Evolutionary conservation across 2,888 invertebrate genomes (phyloP), one percentile per base, ranked within the genome.

Genomic region (Dexiosoma caninum): DNA sequence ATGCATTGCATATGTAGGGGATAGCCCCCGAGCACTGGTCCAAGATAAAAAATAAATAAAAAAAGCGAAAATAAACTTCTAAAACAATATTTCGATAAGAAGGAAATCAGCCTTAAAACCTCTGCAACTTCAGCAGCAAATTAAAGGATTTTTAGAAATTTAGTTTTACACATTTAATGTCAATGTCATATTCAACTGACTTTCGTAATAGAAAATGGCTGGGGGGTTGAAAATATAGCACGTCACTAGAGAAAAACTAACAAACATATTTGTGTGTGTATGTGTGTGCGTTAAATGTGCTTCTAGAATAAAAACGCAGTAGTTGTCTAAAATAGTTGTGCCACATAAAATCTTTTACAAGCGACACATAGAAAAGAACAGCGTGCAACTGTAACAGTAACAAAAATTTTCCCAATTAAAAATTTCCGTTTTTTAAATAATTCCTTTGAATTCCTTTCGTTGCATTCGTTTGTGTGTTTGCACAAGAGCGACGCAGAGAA

Each of bases 391-490:
- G 51, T 53, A 51, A 51, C 32, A 16, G 21, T 49, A 59, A 51
- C 57, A 59, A 49, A 59, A 59, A 23, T 66, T 30, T 23, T 51
- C 14, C 75, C 59, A 75, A 75, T 75, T 75, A 75, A 67, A 66
- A 75, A 16, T 57, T 57, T 32, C 16, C 44, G 12, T 44, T 66
- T 67, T 59, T 2, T 42, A 59, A 30, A 16, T 23, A 49, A 66
- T 67, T 67, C n/a, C 37, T 46, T 57, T 55, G 27, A 4, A 64
- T 37, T 27, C 12, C 8, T 27, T 74, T 30, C 5, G 12, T 21
- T 42, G 8, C 23, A 14, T 53, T 37, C 14, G 32, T 16, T 12
- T 35, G 35, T 55, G n/a, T 9, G 12, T 16, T 16, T 27, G 6
- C 16, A 35, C 37, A 37, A 10, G 23, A 23, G 16, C 23, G 16